Evolutionary conservation across 2,888 invertebrate species (phyloP).

Genomic region (Hemicrepidius hirtus): DNA sequence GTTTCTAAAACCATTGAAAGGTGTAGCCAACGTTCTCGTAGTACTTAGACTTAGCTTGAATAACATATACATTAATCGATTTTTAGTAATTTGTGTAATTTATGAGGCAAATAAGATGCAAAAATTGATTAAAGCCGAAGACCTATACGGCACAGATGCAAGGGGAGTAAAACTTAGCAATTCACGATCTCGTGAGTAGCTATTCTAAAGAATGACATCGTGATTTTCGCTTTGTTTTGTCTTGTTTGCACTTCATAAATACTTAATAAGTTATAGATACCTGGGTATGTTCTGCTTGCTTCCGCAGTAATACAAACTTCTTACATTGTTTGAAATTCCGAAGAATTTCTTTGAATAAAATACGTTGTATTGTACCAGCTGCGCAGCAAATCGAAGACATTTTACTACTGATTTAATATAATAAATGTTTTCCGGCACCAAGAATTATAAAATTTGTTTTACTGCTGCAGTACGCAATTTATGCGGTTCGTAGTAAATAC

Average conservation of each 20-base stretch:
- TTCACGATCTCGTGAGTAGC: slow-evolving; percentile 68
- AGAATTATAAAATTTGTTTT: background rate
- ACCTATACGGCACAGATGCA: slow-evolving; percentile 39
- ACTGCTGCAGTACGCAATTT: no score
- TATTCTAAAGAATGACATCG: slow-evolving; percentile 68
- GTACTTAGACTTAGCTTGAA: no score
- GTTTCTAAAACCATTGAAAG: slow-evolving; percentile 2
- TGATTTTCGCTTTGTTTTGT: slow-evolving; percentile 67
- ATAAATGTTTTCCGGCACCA: slow-evolving; percentile 2
- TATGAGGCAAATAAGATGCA: background rate
- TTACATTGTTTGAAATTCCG: slow-evolving; percentile 49
- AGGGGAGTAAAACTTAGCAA: slow-evolving; percentile 59
- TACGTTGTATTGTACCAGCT: slow-evolving; percentile 38
- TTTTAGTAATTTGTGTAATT: no score
- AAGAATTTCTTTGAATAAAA: slow-evolving; percentile 48
- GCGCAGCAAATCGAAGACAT: slow-evolving; percentile 39
- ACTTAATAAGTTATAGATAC: slow-evolving; percentile 64
- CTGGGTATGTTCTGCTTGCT: slow-evolving; percentile 59
- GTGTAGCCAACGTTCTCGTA: background rate
- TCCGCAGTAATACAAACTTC: slow-evolving; percentile 60
- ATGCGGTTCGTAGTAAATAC: no score
- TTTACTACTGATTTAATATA: slow-evolving; percentile 25
- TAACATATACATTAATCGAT: no score
- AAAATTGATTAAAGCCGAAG: slow-evolving; percentile 19
- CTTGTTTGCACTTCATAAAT: slow-evolving; percentile 69